These are phyloP conservation scores for Nomada fucata DNA, from an alignment of 2,888 invertebrate species.

Conservation along the genomic window DNA sequence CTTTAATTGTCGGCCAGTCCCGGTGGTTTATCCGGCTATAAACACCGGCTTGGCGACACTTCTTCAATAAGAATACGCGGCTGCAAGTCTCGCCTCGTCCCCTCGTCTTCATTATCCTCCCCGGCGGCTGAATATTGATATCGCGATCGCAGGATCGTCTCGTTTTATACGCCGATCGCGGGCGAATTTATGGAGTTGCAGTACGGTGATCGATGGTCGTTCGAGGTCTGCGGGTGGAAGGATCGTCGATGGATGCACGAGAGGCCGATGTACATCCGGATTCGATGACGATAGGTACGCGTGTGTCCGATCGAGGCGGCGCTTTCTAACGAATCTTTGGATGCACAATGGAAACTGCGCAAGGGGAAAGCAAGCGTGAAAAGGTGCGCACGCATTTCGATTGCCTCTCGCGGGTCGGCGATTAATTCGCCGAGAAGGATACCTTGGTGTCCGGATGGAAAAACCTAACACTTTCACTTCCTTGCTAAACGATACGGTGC, in stretches of 20 bases:
- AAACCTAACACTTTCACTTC: conserved; percentile 6
- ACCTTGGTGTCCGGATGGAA: neutral
- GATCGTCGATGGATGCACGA: neutral
- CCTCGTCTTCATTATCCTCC: conserved; percentile 35
- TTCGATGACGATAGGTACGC: too few relatives aligned
- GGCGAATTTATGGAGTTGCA: neutral
- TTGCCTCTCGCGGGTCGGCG: neutral
- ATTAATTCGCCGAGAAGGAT: neutral
- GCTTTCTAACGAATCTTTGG: too few relatives aligned
- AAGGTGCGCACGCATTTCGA: neutral
- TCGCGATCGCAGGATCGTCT: neutral
- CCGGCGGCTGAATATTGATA: conserved; percentile 13
- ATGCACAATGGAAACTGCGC: too few relatives aligned
- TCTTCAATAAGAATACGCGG: conserved; percentile 21
- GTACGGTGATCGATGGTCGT: neutral
- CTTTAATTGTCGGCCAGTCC: conserved; percentile 74
- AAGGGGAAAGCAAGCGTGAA: neutral
- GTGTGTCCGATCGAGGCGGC: too few relatives aligned
- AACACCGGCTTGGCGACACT: conserved; percentile 46
- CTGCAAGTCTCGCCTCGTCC: conserved; percentile 18
- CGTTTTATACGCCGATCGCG: neutral
- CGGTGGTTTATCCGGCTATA: conserved; percentile 67
- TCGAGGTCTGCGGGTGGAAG: too few relatives aligned
- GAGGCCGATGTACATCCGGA: too few relatives aligned
- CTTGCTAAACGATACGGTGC: neutral